These are phyloP conservation scores for Erpetoichthys calabaricus DNA, from an alignment of 2,797 vertebrate species.

Conservation along the genomic window DNA sequence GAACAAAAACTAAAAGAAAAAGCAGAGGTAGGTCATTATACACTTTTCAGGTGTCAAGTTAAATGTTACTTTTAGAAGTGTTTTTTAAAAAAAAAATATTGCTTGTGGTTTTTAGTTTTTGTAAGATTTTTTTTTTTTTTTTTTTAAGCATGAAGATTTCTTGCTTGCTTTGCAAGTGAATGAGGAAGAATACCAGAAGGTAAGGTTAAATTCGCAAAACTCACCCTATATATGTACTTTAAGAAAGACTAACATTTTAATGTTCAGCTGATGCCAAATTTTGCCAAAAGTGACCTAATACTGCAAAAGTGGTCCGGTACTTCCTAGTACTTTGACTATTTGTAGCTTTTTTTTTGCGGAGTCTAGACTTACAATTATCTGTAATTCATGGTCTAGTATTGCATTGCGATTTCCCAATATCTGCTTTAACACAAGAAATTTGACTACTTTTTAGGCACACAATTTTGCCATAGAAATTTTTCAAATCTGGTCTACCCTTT, in stretches of 20 bases:
- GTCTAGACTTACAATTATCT: slow-evolving; percentile 20
- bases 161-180: slow-evolving; percentile 90
- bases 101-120: background rate
- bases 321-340: too few species aligned
- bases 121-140: slow-evolving; percentile 1
- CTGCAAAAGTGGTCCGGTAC: too few species aligned
- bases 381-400: slow-evolving; percentile 14
- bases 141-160: slow-evolving; percentile 80
- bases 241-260: background rate
- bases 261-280: too few species aligned
- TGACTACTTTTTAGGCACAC: too few species aligned
- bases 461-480: too few species aligned
- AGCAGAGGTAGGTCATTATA: slow-evolving; percentile 64
- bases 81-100: background rate
- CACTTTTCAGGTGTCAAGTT: background rate
- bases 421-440: too few species aligned
- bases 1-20: slow-evolving; percentile 90
- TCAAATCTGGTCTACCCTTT: too few species aligned
- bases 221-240: background rate
- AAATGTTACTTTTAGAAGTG: background rate
- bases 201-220: slow-evolving; percentile 26
- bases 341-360: too few species aligned
- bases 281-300: too few species aligned
- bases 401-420: background rate
- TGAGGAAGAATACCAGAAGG: slow-evolving; percentile 92